These are phyloP conservation scores for Limnephilus auricula DNA, from an alignment of 2,888 invertebrate genomes.

Conservation along the genomic window DNA sequence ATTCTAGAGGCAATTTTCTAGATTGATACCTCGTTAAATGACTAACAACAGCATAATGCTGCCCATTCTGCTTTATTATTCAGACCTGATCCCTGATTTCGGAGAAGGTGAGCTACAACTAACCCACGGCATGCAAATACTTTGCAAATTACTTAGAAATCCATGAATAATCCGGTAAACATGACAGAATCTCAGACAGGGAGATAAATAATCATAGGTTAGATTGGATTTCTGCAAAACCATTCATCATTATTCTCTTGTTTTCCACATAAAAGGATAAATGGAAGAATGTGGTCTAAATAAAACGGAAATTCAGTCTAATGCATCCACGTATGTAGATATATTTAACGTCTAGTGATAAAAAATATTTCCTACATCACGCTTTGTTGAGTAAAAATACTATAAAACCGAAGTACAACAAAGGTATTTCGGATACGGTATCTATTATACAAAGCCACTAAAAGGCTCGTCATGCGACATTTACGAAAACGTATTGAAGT, in stretches of 20 bases:
- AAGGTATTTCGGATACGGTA: background rate
- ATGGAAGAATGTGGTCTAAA: background rate
- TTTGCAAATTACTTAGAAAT: conserved; percentile 25
- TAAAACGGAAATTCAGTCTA: background rate
- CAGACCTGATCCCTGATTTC: conserved; percentile 16
- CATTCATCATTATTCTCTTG: background rate
- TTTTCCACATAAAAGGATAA: background rate
- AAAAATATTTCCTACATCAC: background rate
- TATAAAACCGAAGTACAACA: background rate
- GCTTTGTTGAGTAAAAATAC: conserved; percentile 13
- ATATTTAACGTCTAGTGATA: background rate
- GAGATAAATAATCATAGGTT: background rate
- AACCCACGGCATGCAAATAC: conserved; percentile 8
- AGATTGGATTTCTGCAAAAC: background rate
- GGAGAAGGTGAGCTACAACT: conserved; percentile 4
- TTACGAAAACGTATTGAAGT: conserved; percentile 53
- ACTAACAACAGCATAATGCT: conserved; percentile 18
- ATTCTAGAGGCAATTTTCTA: conserved; percentile 22
- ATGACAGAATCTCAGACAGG: background rate
- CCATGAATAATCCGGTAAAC: background rate
- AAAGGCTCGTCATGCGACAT: conserved; percentile 57
- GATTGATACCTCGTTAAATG: conserved; percentile 34
- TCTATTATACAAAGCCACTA: conserved; percentile 46
- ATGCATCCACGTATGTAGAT: background rate
- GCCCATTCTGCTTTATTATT: conserved; percentile 30